Percentiles rank a stretch among this genome's conserved stretches.
These are phyloP conservation scores for Stegastes partitus DNA, from an alignment of 2,113 vertebrate species.

Conservation along the genomic window DNA sequence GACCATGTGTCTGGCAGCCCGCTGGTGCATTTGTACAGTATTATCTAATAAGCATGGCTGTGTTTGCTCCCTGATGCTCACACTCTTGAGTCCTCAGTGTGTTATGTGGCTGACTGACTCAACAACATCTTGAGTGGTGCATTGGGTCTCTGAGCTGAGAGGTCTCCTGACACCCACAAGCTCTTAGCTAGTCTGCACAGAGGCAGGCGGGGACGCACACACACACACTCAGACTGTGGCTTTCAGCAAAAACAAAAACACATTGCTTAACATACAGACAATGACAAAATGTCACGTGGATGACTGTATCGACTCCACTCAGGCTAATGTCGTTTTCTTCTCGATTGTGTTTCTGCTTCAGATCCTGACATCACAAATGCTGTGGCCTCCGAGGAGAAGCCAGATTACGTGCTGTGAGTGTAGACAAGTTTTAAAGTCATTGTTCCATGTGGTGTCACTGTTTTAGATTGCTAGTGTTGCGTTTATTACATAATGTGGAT, in stretches of 20 bases:
- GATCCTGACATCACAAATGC: conserved; percentile 70
- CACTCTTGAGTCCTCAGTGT: conserved; percentile 69
- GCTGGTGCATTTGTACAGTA: conserved; percentile 44
- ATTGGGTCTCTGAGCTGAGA: conserved; percentile 59
- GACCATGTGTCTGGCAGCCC: conserved; percentile 11
- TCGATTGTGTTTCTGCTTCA: conserved; percentile 45
- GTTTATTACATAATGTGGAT: neutral
- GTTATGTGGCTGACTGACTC: conserved; percentile 72
- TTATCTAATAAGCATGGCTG: conserved; percentile 56
- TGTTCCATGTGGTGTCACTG: conserved; percentile 1
- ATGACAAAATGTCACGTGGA: conserved; percentile 1
- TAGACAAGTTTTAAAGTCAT: conserved; percentile 28
- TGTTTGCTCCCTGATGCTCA: conserved; percentile 56
- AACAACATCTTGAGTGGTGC: conserved; percentile 68
- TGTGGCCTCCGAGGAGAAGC: conserved; percentile 74
- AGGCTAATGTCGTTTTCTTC: conserved; percentile 10
- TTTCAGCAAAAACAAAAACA: conserved; percentile 59
- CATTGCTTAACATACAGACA: conserved; percentile 29
- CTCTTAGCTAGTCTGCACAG: conserved; percentile 34
- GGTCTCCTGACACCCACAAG: conserved; percentile 69
- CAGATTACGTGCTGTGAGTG: conserved; percentile 80
- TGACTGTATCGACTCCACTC: conserved; percentile 2
- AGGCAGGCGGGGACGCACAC: conserved; percentile 3
- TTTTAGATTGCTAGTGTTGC: neutral
- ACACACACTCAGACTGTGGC: conserved; percentile 11